These are phyloP conservation scores for Trematomus bernacchii DNA, from an alignment of 2,797 vertebrate species.

Conservation along the genomic window DNA sequence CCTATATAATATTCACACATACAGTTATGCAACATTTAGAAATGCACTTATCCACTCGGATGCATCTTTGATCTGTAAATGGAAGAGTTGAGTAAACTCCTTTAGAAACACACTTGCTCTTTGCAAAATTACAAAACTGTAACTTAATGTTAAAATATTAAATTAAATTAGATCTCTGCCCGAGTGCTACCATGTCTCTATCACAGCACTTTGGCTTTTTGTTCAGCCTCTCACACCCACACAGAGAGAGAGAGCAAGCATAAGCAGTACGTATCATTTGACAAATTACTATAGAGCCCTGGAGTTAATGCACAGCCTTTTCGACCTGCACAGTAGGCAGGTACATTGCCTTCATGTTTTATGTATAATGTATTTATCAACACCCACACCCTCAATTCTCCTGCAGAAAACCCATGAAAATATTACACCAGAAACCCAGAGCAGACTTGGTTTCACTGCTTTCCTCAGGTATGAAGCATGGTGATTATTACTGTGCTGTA, in stretches of 20 bases:
- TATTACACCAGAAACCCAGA: conserved; percentile 38
- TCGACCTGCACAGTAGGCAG: conserved; percentile 56
- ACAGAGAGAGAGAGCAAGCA: conserved; percentile 19
- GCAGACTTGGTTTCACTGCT: conserved; percentile 34
- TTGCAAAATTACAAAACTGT: neutral
- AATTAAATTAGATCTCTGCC: neutral
- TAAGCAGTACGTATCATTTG: conserved; percentile 63
- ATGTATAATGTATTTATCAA: conserved; percentile 72
- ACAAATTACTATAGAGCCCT: conserved; percentile 61
- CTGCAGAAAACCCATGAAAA: conserved; percentile 51
- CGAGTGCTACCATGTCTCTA: conserved; percentile 3
- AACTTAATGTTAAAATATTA: neutral
- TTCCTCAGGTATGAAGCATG: conserved; percentile 22
- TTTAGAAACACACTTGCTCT: no score
- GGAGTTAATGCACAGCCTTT: conserved; percentile 46
- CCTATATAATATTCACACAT: neutral
- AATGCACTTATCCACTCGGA: neutral
- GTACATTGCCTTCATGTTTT: conserved; percentile 72
- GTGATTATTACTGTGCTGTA: conserved; percentile 48
- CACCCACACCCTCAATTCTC: conserved; percentile 39
- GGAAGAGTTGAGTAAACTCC: neutral
- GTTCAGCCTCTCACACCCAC: conserved; percentile 16
- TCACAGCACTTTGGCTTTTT: conserved; percentile 17
- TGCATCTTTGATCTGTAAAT: neutral
- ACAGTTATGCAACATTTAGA: neutral